These are phyloP conservation scores for Euspilapteryx auroguttella DNA, from an alignment of 2,888 invertebrate genomes.

Conservation along the genomic window DNA sequence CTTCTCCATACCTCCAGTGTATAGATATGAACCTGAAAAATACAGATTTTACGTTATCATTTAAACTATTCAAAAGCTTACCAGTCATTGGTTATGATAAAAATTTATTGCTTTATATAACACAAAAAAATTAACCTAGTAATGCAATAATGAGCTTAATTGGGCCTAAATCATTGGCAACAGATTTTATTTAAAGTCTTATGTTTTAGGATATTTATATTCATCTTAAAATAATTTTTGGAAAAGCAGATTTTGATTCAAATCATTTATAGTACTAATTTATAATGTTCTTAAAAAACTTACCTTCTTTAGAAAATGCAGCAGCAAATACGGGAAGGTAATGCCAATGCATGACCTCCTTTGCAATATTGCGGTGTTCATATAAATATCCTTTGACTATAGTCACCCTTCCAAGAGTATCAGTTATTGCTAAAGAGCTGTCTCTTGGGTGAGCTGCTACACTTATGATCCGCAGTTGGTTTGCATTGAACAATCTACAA, in stretches of 20 bases:
- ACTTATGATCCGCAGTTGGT: slow-evolving; percentile 26
- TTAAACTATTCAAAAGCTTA: neutral
- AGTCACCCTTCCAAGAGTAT: slow-evolving; percentile 35
- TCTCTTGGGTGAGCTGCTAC: slow-evolving; percentile 34
- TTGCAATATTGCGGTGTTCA: slow-evolving; percentile 19
- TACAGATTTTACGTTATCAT: neutral
- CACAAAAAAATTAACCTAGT: too few relatives aligned
- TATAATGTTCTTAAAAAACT: too few relatives aligned
- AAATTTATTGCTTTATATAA: too few relatives aligned
- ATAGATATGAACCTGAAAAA: slow-evolving; percentile 34
- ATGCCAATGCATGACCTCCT: slow-evolving; percentile 49
- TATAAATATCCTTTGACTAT: slow-evolving; percentile 33
- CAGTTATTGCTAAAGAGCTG: slow-evolving; percentile 30
- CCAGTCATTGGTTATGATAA: neutral
- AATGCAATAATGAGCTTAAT: too few relatives aligned
- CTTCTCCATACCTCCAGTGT: slow-evolving; percentile 47
- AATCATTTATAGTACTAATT: too few relatives aligned
- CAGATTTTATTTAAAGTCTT: too few relatives aligned
- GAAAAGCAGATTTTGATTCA: too few relatives aligned
- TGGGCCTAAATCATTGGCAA: too few relatives aligned
- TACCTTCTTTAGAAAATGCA: slow-evolving; percentile 41
- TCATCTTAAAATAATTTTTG: too few relatives aligned
- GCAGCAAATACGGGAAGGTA: slow-evolving; percentile 34
- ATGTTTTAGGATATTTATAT: too few relatives aligned
- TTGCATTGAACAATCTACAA: slow-evolving; percentile 28